phyloP scores from a whole-genome alignment of 2,113 vertebrate genomes.

The Platichthys stellatus region DNA sequence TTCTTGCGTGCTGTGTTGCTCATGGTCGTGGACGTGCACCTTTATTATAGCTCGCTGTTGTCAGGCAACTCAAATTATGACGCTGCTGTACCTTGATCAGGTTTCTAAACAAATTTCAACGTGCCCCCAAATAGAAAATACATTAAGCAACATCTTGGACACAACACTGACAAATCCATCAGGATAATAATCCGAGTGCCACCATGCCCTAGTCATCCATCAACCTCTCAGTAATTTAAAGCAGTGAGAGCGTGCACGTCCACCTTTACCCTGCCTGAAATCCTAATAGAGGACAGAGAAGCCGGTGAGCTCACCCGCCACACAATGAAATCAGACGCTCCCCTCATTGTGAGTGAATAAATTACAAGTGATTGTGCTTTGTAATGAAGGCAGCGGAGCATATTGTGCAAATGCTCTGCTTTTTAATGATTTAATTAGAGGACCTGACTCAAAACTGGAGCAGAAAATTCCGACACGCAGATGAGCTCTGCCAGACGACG shows the following conservation, averaged over 20 bases:
- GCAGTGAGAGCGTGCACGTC: slow-evolving; percentile 36
- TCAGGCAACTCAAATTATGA: neutral
- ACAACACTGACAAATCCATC: slow-evolving; percentile 31
- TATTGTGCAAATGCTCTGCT: slow-evolving; percentile 76
- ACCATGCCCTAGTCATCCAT: slow-evolving; percentile 27
- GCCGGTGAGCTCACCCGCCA: slow-evolving; percentile 14
- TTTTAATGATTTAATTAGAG: slow-evolving; percentile 83
- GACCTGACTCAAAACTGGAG: slow-evolving; percentile 74
- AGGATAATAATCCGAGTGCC: slow-evolving; percentile 2
- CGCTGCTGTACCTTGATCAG: too few relatives aligned
- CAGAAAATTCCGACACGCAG: slow-evolving; percentile 69
- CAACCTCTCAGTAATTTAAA: slow-evolving; percentile 49
- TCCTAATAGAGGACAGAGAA: slow-evolving; percentile 30
- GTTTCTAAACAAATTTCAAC: too few relatives aligned
- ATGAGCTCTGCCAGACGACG: slow-evolving; percentile 62
- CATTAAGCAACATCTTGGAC: slow-evolving; percentile 10
- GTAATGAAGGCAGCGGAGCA: slow-evolving; percentile 77
- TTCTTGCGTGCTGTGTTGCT: slow-evolving; percentile 35
- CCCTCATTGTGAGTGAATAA: slow-evolving; percentile 66
- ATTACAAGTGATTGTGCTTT: slow-evolving; percentile 73
- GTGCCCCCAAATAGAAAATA: neutral
- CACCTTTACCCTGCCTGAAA: slow-evolving; percentile 28
- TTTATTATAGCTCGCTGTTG: slow-evolving; percentile 5
- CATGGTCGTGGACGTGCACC: slow-evolving; percentile 4
- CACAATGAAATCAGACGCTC: slow-evolving; percentile 50